These are phyloP conservation scores for Poecilia latipinna DNA, from an alignment of 2,113 vertebrate genomes.

Conservation along the genomic window DNA sequence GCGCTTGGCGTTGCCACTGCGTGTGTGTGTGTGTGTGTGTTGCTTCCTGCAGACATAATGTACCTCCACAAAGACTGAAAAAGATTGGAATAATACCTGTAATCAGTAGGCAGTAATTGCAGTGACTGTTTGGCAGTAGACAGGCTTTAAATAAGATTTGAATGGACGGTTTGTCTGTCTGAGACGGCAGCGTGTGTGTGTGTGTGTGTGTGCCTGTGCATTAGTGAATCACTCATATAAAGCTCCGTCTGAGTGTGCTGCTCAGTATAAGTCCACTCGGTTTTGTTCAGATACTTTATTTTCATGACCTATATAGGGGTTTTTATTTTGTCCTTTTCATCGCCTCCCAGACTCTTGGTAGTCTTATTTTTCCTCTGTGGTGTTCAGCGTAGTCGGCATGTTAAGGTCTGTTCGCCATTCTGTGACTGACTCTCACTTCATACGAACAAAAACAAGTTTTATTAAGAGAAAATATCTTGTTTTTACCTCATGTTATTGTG, in stretches of 20 bases:
- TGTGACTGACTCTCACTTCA: neutral
- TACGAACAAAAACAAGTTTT: neutral
- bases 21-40: slow-evolving; percentile 24
- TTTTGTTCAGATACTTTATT: neutral
- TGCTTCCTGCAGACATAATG: slow-evolving; percentile 12
- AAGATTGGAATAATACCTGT: slow-evolving; percentile 13
- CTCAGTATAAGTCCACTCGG: neutral
- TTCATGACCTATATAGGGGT: neutral
- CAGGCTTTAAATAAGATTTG: slow-evolving; percentile 5
- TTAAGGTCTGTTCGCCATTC: neutral
- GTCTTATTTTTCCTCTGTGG: slow-evolving; percentile 1
- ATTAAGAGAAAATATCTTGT: neutral
- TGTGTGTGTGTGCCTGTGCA: neutral
- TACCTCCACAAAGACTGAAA: slow-evolving; percentile 5
- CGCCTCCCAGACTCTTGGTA: neutral
- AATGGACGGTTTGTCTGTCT: slow-evolving; percentile 5
- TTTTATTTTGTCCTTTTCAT: neutral
- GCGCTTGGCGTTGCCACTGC: neutral
- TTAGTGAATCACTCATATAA: neutral
- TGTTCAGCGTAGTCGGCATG: neutral
- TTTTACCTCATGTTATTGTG: neutral
- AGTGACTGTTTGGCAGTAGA: slow-evolving; percentile 8
- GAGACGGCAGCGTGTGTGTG: neutral
- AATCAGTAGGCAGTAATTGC: slow-evolving; percentile 27
- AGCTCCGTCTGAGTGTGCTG: neutral